Conservation (phyloP, 2,113 vertebrate genomes). For the Lynx canadensis region DNA sequence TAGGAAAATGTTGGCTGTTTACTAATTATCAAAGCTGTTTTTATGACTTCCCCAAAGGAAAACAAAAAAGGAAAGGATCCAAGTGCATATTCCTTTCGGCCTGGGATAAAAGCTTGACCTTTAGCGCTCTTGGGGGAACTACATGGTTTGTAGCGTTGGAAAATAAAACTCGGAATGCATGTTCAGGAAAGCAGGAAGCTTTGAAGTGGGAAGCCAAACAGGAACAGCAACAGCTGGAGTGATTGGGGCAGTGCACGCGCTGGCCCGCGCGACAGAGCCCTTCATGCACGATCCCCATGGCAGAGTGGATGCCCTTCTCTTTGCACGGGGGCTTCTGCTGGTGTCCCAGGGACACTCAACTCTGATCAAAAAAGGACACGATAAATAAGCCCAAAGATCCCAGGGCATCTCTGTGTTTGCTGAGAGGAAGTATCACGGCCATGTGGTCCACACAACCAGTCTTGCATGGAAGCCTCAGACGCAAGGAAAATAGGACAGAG, state of each 20-base stretch:
- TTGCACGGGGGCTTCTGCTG: background rate
- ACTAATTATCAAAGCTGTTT: slow-evolving; percentile 85
- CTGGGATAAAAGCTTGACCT: slow-evolving; percentile 84
- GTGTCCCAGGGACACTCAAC: background rate
- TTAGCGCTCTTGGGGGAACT: slow-evolving; percentile 68
- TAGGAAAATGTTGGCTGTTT: slow-evolving; percentile 81
- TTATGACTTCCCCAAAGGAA: slow-evolving; percentile 81
- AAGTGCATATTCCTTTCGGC: slow-evolving; percentile 68
- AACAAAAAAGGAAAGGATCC: slow-evolving; percentile 77
- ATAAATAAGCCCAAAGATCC: background rate
- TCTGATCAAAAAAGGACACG: background rate
- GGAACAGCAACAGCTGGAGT: slow-evolving; percentile 75
- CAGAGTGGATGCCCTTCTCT: background rate
- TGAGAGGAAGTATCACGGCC: background rate
- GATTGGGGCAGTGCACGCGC: background rate
- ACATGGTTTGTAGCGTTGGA: slow-evolving; percentile 62
- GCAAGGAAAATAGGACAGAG: slow-evolving; percentile 41
- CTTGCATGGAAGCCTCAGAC: background rate
- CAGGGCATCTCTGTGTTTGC: background rate
- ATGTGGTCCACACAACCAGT: background rate
- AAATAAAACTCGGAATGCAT: slow-evolving; percentile 75
- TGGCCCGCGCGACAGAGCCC: background rate
- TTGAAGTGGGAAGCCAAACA: slow-evolving; percentile 81
- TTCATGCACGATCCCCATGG: background rate
- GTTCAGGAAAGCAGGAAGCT: slow-evolving; percentile 76